A percentile compares a stretch with the other conserved stretches of the same genome.
Evolutionary conservation across 92 coral and sea anemone species (phyloP).

Genomic region (Bergia sp.): DNA sequence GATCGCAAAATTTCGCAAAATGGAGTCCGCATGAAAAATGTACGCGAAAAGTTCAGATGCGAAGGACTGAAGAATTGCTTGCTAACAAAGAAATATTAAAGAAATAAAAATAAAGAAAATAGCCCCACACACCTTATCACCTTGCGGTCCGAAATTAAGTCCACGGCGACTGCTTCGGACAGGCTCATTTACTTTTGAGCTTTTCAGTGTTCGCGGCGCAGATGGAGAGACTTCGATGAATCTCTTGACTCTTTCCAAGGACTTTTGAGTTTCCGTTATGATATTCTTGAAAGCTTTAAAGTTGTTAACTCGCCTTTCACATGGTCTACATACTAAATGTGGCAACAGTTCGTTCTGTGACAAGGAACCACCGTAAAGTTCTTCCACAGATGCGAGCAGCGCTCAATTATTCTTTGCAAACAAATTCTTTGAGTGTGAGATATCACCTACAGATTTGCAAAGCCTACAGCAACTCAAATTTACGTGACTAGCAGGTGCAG

Average conservation of each 20-base stretch:
- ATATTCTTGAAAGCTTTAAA: background rate
- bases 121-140: too few species aligned
- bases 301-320: background rate
- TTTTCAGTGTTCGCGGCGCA: background rate
- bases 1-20: too few species aligned
- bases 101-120: too few species aligned
- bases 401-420: background rate
- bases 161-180: too few species aligned
- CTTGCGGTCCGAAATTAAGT: too few species aligned
- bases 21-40: too few species aligned
- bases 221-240: background rate
- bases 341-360: constrained; percentile 3
- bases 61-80: too few species aligned
- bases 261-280: background rate
- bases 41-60: too few species aligned
- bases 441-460: background rate
- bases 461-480: constrained; percentile 18
- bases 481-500: constrained; percentile 20
- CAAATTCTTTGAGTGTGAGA: background rate
- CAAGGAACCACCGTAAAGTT: constrained; percentile 19
- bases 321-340: constrained; percentile 16
- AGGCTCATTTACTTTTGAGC: too few species aligned
- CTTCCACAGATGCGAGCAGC: constrained; percentile 18
- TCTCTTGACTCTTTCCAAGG: background rate
- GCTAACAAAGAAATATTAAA: too few species aligned